These are phyloP conservation scores for Lethocerus indicus DNA, from an alignment of 1,140 invertebrate genomes.

Conservation along the genomic window DNA sequence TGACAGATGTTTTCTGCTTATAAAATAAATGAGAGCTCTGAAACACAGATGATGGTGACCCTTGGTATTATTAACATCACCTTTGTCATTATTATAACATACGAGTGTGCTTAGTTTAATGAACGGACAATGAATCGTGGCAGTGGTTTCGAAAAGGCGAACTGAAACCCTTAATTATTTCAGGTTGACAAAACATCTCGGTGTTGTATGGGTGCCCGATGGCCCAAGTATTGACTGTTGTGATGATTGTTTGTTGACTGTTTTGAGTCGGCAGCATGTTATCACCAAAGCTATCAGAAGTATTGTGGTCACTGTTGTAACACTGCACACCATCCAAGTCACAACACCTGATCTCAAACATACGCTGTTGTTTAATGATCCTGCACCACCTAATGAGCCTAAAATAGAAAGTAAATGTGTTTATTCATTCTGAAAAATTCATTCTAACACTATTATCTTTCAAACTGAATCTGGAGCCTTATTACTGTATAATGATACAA, in stretches of 20 bases:
- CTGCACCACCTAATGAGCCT: conserved; percentile 6
- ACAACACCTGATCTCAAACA: conserved; percentile 60
- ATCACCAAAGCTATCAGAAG: conserved; percentile 47
- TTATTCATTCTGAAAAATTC: neutral
- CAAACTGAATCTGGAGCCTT: neutral
- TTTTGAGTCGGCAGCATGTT: conserved; percentile 48
- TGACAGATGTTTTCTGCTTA: too few species aligned
- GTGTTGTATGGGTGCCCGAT: conserved; percentile 2
- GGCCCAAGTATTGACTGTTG: conserved; percentile 13
- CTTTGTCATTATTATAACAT: too few species aligned
- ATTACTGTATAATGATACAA: neutral
- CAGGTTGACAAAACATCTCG: conserved; percentile 10
- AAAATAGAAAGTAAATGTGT: neutral
- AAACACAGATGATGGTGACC: too few species aligned
- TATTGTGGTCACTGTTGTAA: conserved; percentile 46
- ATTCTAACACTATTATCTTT: neutral
- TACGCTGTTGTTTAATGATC: conserved; percentile 26
- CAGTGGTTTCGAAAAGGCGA: too few species aligned
- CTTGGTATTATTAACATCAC: too few species aligned
- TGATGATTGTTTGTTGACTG: conserved; percentile 30
- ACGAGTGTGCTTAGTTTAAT: too few species aligned
- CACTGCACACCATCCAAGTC: conserved; percentile 49
- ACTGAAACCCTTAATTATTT: too few species aligned
- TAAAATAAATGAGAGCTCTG: too few species aligned
- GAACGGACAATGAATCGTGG: too few species aligned